Evolutionary conservation across 2,113 vertebrate genomes (phyloP).

Genomic region (Strigops habroptila): DNA sequence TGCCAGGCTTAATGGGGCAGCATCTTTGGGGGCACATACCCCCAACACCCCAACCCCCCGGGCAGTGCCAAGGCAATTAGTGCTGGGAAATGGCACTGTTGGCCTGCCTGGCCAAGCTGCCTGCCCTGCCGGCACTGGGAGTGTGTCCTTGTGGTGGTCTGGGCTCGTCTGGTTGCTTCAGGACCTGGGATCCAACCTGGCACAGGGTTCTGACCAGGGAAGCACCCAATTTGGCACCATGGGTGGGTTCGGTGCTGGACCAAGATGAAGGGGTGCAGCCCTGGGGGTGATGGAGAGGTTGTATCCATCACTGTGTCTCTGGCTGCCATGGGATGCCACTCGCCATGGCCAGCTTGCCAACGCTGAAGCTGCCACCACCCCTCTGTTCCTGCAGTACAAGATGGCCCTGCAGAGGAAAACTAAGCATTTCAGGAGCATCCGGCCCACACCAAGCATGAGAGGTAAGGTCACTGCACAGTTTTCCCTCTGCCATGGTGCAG

Average conservation of each 20-base stretch:
- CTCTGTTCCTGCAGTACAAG: constrained; percentile 62
- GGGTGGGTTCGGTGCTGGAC: not conserved
- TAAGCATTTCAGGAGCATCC: constrained; percentile 73
- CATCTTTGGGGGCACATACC: not conserved
- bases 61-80: not conserved
- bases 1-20: not conserved
- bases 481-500: rapidly evolving
- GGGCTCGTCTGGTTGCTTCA: not conserved
- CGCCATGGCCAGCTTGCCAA: rapidly evolving
- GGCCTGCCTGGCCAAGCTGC: not conserved
- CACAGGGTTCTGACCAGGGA: rapidly evolving
- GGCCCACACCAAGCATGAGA: constrained; percentile 75
- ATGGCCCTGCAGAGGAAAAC: constrained; percentile 76
- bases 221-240: rapidly evolving
- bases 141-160: rapidly evolving
- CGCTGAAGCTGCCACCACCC: rapidly evolving
- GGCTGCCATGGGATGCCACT: rapidly evolving
- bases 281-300: not conserved
- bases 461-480: constrained; percentile 60
- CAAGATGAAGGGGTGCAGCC: not conserved
- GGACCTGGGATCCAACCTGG: not conserved
- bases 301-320: not conserved
- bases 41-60: not conserved
- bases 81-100: not conserved
- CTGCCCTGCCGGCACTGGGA: not conserved